Base-by-base conservation (phyloP, 2,888 invertebrate species). In the Theretra japonica region DNA sequence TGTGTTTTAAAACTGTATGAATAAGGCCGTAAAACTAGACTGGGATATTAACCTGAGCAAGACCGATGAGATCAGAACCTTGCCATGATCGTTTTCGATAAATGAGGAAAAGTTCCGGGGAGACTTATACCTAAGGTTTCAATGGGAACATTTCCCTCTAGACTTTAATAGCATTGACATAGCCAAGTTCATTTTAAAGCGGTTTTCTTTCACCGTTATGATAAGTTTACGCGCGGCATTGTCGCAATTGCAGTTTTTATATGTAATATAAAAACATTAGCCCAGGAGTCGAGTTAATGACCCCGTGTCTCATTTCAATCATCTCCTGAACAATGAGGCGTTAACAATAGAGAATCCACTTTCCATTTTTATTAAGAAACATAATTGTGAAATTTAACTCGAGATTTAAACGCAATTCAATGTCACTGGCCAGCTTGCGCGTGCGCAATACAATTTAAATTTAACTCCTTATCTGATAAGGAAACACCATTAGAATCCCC, bases 401-500 rank as follows among this genome's bases (percentile, higher is more conserved):
- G 41, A 23, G 8, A 65, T 48, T 17, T 6, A 41, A 53, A 23
- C 21, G n/a, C 30, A 60, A 56, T 53, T 17, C 50, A 57, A 41
- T 58, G 30, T 69, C 56, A 73, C 53, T 56, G 21, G 25, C n/a
- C 73, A 73, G 33, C 73, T 73, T 57, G 68, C 69, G 70, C 71
- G 68, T 72, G 71, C 73, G 57, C 75, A 76, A 79, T 79, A 79
- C 76, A 77, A 82, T 82, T 80, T 79, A 80, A 87, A 84, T 82
- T 82, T 76, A 82, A 82, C 79, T 81, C 75, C 73, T 70, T 86
- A 86, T 84, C 87, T 74, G 89, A 90, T 88, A 88, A 87, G 80
- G 70, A 74, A 80, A 80, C 73, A 74, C 78, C 82, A 86, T 85
- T 84, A 86, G 75, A 82, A 81, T 80, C 80, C 41, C 76, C 81